Percentiles rank a stretch among this genome's conserved stretches.
These are phyloP conservation scores for Melanotaenia nigrans DNA, from an alignment of 2,797 vertebrate genomes.

Conservation along the genomic window DNA sequence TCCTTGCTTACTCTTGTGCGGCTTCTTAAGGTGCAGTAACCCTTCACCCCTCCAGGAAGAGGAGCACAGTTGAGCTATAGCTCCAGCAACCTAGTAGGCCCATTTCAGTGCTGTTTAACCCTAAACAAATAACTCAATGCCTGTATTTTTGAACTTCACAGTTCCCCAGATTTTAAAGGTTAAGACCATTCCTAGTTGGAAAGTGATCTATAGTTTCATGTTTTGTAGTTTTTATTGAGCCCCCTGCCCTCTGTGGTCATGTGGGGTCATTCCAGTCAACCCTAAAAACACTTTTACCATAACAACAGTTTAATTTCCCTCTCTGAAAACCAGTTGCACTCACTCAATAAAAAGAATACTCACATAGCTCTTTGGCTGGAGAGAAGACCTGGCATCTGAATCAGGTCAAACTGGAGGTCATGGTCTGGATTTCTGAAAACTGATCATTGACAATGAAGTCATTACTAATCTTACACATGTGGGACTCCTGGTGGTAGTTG, in stretches of 20 bases:
- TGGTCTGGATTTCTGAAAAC: constrained; percentile 33
- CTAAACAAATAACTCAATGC: constrained; percentile 71
- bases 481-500: constrained; percentile 24
- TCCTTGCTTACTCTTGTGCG: constrained; percentile 21
- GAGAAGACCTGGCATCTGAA: constrained; percentile 28
- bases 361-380: constrained; percentile 25
- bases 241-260: constrained; percentile 53
- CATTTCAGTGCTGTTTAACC: constrained; percentile 49
- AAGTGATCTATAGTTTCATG: constrained; percentile 73
- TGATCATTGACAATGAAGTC: constrained; percentile 21
- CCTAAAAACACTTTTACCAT: constrained; percentile 38
- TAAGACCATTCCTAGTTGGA: constrained; percentile 55
- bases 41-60: constrained; percentile 64
- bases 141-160: constrained; percentile 64
- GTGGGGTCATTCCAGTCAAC: constrained; percentile 50
- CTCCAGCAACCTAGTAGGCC: constrained; percentile 60
- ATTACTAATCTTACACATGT: constrained; percentile 19
- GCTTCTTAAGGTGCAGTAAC: constrained; percentile 46
- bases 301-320: constrained; percentile 43
- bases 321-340: constrained; percentile 29
- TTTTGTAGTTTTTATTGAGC: constrained; percentile 71
- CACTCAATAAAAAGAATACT: constrained; percentile 42
- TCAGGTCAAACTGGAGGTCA: constrained; percentile 30
- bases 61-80: constrained; percentile 49
- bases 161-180: constrained; percentile 59